Evolutionary conservation across 2,888 invertebrate species (phyloP).

Genomic region (Rhodophaea formosa): DNA sequence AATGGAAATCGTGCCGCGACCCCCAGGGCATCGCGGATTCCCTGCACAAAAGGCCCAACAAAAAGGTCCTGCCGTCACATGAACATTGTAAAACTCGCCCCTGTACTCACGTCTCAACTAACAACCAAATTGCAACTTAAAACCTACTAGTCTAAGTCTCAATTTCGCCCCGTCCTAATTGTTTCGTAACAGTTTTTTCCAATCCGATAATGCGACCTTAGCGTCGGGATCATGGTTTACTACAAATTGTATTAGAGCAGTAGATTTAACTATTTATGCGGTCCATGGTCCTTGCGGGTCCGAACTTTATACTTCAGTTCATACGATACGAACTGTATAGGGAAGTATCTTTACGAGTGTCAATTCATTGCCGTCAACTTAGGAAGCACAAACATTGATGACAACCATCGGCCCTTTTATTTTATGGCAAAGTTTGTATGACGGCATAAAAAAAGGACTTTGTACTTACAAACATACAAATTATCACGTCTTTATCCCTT

Average conservation of each 20-base stretch:
- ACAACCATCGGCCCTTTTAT: background rate
- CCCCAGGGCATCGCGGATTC: slow-evolving; percentile 74
- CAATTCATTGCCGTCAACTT: slow-evolving; percentile 12
- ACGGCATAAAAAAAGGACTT: too few species aligned
- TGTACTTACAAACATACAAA: too few species aligned
- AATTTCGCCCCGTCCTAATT: slow-evolving; percentile 45
- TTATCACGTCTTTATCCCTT: too few species aligned
- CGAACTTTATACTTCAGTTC: slow-evolving; percentile 21
- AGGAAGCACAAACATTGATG: slow-evolving; percentile 1
- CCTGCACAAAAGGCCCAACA: slow-evolving; percentile 76
- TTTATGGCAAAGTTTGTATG: background rate
- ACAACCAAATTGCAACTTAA: slow-evolving; percentile 57
- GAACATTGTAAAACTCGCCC: slow-evolving; percentile 78
- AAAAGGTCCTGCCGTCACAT: slow-evolving; percentile 78
- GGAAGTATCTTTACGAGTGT: slow-evolving; percentile 9
- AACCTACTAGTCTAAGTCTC: slow-evolving; percentile 39
- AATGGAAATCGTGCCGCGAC: slow-evolving; percentile 76
- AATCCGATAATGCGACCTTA: slow-evolving; percentile 80
- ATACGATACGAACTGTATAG: slow-evolving; percentile 11
- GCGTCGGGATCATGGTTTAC: slow-evolving; percentile 80
- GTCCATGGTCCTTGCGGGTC: slow-evolving; percentile 35
- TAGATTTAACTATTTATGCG: slow-evolving; percentile 78
- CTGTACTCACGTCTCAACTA: slow-evolving; percentile 52
- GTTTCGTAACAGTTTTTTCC: slow-evolving; percentile 76
- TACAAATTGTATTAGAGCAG: slow-evolving; percentile 81